Percentiles rank a stretch among this genome's conserved stretches.
phyloP scores from a whole-genome alignment of 1,140 invertebrate genomes.

The Aethina tumida region DNA sequence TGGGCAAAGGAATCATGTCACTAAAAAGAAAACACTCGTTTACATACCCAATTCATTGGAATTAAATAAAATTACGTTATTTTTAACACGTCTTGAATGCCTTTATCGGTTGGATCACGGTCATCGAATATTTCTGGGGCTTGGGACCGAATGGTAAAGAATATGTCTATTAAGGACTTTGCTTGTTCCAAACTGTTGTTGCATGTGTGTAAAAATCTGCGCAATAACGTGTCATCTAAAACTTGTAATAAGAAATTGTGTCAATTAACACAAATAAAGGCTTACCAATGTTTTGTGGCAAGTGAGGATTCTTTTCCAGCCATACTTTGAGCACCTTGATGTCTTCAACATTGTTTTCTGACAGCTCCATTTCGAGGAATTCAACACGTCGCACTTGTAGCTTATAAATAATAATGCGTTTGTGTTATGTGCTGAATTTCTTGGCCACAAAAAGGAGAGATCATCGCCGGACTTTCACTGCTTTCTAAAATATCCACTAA shows the following conservation, averaged over 20 bases:
- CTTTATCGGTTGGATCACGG: conserved; percentile 45
- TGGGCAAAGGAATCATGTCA: conserved; percentile 48
- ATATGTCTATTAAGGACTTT: conserved; percentile 50
- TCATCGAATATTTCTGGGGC: conserved; percentile 54
- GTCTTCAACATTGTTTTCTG: no score
- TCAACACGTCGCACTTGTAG: no score
- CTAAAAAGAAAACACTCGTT: conserved; percentile 35
- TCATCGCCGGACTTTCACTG: no score
- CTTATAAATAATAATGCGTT: no score
- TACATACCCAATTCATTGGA: conserved; percentile 3
- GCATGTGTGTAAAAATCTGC: conserved; percentile 42
- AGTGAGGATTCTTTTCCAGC: conserved; percentile 63
- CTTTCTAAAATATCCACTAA: no score
- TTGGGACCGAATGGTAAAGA: conserved; percentile 51
- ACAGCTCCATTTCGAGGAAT: no score
- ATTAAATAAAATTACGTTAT: conserved; percentile 39
- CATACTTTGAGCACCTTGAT: conserved; percentile 58
- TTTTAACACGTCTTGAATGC: conserved; percentile 43
- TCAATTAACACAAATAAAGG: conserved; percentile 12
- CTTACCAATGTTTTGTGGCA: conserved; percentile 62
- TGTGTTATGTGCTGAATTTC: no score
- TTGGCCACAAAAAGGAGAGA: no score
- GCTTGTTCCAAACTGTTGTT: conserved; percentile 43
- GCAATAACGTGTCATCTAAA: conserved; percentile 45
- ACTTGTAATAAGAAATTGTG: conserved; percentile 11